A percentile compares a stretch with the other conserved stretches of the same genome.
Conservation (phyloP, 2,888 invertebrate genomes). For the Lasius fuliginosus region DNA sequence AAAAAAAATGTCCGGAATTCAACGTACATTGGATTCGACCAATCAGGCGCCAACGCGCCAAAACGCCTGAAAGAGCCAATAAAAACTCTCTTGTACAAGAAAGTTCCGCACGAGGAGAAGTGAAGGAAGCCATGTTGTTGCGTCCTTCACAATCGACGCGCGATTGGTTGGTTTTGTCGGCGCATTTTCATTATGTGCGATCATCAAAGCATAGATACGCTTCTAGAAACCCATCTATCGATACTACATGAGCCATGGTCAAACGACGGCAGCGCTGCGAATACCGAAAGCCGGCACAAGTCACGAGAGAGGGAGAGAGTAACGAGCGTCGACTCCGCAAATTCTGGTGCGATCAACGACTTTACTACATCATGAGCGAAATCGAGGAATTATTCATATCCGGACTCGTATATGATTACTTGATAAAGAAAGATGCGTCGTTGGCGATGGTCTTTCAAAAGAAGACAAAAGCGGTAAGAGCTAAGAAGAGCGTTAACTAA, state of each 20-base stretch:
- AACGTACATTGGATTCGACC: not conserved
- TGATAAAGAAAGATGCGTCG: constrained; percentile 89
- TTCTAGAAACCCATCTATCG: not conserved
- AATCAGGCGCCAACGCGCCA: constrained; percentile 3
- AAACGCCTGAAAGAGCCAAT: not conserved
- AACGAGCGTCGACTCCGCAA: not conserved
- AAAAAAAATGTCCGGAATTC: not conserved
- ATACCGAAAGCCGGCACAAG: not conserved
- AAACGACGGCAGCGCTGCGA: not conserved
- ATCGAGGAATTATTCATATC: constrained; percentile 85
- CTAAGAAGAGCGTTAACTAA: not conserved
- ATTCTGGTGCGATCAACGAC: not conserved
- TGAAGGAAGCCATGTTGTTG: not conserved
- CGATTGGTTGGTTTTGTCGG: not conserved
- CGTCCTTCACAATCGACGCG: not conserved
- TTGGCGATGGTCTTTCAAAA: constrained; percentile 91
- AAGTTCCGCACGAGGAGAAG: not conserved
- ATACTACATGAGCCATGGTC: not conserved
- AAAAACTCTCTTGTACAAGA: not conserved
- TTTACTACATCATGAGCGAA: constrained; percentile 85
- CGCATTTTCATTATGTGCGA: not conserved
- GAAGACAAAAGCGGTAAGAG: constrained; percentile 92
- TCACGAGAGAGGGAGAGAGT: not conserved
- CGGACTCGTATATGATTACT: constrained; percentile 90
- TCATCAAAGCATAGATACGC: not conserved